A percentile compares a stretch with the other conserved stretches of the same genome.
Evolutionary conservation across 2,113 vertebrate species (phyloP).

Genomic region (Microcebus murinus): DNA sequence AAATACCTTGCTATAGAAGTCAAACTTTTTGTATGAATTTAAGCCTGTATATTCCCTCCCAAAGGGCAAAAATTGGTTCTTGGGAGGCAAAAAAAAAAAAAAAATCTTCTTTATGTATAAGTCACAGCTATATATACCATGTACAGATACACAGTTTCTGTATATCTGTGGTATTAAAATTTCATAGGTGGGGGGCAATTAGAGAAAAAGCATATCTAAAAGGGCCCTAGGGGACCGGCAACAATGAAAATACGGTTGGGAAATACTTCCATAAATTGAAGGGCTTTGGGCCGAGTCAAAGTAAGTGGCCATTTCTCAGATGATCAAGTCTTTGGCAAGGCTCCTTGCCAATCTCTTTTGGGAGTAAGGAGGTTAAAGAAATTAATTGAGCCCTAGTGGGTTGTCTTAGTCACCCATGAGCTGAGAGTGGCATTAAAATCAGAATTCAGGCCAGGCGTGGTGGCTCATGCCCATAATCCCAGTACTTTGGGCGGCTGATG

Average conservation of each 20-base stretch:
- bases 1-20: neutral
- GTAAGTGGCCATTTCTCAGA: neutral
- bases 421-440: neutral
- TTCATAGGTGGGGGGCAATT: neutral
- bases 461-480: too few species aligned
- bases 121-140: neutral
- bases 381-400: neutral
- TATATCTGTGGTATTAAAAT: neutral
- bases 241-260: neutral
- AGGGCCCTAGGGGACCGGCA: rapidly evolving
- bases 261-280: neutral
- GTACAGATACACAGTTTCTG: neutral
- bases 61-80: neutral
- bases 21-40: neutral
- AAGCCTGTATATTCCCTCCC: neutral
- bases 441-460: neutral
- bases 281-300: neutral
- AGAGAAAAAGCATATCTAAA: neutral
- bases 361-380: neutral
- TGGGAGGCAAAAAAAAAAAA: neutral
- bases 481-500: too few species aligned
- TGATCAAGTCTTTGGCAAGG: neutral
- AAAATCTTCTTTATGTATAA: neutral
- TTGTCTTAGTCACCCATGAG: neutral
- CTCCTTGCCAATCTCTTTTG: neutral